These are phyloP conservation scores for Cecropterus lyciades DNA, from an alignment of 1,140 invertebrate species.

Conservation along the genomic window DNA sequence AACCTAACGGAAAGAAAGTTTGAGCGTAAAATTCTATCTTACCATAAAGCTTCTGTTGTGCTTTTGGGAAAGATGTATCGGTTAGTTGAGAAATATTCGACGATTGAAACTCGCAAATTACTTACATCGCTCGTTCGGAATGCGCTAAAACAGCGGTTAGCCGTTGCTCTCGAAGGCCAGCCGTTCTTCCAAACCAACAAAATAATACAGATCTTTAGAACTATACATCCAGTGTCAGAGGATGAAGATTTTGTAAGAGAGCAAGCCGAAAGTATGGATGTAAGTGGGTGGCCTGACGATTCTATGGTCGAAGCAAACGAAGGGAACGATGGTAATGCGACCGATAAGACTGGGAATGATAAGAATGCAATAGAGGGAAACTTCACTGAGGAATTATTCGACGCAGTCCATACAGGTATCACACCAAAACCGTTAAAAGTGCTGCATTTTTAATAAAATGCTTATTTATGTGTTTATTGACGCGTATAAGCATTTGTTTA, in stretches of 20 bases:
- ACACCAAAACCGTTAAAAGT: not conserved
- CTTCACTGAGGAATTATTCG: not conserved
- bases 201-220: conserved; percentile 4
- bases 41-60: not conserved
- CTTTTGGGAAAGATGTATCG: not conserved
- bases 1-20: not conserved
- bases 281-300: too few relatives aligned
- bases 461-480: not conserved
- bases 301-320: too few relatives aligned
- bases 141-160: not conserved
- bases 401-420: conserved; percentile 16
- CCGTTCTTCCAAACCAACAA: not conserved
- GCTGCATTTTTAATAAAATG: conserved; percentile 14
- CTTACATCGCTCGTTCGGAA: not conserved
- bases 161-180: not conserved
- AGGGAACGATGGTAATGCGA: too few relatives aligned
- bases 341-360: not conserved
- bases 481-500: conserved; percentile 8
- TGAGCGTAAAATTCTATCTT: not conserved
- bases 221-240: not conserved
- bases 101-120: not conserved
- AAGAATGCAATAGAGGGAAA: too few relatives aligned
- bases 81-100: not conserved
- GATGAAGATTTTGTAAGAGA: conserved; percentile 10
- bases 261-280: not conserved